Evolutionary conservation across 1,140 invertebrate genomes (phyloP).

Genomic region (Artemia franciscana): DNA sequence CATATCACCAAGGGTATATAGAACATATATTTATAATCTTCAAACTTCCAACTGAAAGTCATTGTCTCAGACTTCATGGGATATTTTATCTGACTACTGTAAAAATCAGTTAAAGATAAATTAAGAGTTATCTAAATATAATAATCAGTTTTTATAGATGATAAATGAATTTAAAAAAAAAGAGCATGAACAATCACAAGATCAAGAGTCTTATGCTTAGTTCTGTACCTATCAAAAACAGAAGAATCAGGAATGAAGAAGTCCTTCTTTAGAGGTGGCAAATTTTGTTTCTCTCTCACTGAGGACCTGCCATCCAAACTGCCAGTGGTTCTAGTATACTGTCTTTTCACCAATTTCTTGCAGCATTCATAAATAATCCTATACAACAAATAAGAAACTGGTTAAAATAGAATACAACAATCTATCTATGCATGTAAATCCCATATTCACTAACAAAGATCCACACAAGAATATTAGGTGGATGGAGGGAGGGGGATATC

Average conservation of each 20-base stretch:
- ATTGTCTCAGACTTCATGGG: background rate
- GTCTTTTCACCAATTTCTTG: background rate
- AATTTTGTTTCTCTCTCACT: background rate
- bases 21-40: too few relatives aligned
- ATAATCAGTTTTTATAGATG: background rate
- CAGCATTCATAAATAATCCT: conserved; percentile 5
- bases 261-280: background rate
- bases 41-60: background rate
- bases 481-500: too few relatives aligned
- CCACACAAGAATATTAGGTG: too few relatives aligned
- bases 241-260: background rate
- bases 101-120: background rate
- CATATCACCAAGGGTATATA: too few relatives aligned
- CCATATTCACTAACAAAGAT: too few relatives aligned
- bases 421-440: too few relatives aligned
- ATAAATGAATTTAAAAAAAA: too few relatives aligned
- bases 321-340: background rate
- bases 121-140: background rate
- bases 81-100: background rate
- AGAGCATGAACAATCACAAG: too few relatives aligned
- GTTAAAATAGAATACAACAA: too few relatives aligned
- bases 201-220: too few relatives aligned
- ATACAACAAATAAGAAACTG: background rate
- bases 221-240: background rate
- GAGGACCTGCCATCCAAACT: background rate